Conservation (phyloP, 2,888 invertebrate genomes). For the Epinotia ramella region DNA sequence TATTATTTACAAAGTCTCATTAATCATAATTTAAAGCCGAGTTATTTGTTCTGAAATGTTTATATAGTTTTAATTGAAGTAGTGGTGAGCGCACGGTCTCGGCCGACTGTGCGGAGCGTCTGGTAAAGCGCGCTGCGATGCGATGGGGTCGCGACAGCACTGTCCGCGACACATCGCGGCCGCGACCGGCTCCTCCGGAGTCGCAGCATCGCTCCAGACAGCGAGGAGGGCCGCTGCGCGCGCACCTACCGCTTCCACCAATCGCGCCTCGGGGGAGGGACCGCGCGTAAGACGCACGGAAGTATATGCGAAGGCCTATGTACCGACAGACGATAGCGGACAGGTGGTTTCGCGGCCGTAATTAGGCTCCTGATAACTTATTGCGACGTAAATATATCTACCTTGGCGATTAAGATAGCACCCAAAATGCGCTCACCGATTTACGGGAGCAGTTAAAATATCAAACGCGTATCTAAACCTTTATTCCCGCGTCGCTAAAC, state of each 20-base stretch:
- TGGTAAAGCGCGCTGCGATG: conserved; percentile 58
- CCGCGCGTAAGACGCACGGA: conserved; percentile 83
- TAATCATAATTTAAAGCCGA: conserved; percentile 47
- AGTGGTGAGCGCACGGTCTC: conserved; percentile 52
- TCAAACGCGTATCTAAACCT: conserved; percentile 25
- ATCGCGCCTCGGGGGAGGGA: conserved; percentile 78
- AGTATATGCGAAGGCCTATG: conserved; percentile 86
- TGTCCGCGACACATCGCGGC: conserved; percentile 74
- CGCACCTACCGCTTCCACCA: conserved; percentile 74
- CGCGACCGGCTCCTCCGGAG: conserved; percentile 77
- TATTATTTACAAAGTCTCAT: conserved; percentile 27
- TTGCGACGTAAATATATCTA: conserved; percentile 78
- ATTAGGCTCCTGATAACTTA: conserved; percentile 84
- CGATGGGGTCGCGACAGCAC: conserved; percentile 74
- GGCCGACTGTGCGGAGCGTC: conserved; percentile 47
- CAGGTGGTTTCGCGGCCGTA: conserved; percentile 84
- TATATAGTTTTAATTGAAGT: conserved; percentile 38
- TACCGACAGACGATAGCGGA: conserved; percentile 82
- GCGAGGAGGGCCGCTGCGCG: conserved; percentile 83
- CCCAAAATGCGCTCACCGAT: conserved; percentile 63
- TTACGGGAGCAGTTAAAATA: conserved; percentile 42
- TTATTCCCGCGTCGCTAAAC: conserved; percentile 5
- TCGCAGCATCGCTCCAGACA: conserved; percentile 70
- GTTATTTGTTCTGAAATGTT: conserved; percentile 22
- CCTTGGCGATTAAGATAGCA: conserved; percentile 78